phyloP scores from a whole-genome alignment of 2,113 vertebrate genomes.

The Ardeotis arabs region DNA sequence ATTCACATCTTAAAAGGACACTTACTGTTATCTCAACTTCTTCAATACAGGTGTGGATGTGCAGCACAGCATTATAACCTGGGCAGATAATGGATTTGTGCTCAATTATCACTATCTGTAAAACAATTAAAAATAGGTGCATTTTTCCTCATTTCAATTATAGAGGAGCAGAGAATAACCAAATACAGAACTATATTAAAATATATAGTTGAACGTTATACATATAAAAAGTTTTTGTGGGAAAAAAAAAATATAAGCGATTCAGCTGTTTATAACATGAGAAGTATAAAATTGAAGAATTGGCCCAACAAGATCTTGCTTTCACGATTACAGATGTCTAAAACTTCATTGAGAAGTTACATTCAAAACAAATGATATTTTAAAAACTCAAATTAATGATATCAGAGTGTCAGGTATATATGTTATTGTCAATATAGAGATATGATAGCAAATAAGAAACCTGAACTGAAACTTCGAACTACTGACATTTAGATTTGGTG shows the following conservation, averaged over 20 bases:
- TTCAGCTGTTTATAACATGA: not conserved
- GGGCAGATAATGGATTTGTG: constrained; percentile 99
- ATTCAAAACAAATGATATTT: not conserved
- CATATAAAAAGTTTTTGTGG: not conserved
- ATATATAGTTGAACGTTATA: not conserved
- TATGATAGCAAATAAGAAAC: not conserved
- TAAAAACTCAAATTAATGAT: not conserved
- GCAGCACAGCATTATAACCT: constrained; percentile 97
- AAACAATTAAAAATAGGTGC: constrained; percentile 45
- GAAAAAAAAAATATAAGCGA: not conserved
- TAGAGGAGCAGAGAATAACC: not conserved
- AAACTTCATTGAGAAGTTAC: not conserved
- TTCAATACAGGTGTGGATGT: constrained; percentile 99
- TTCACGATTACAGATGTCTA: not conserved
- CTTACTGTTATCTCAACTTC: constrained; percentile 98
- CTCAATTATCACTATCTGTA: constrained; percentile 98
- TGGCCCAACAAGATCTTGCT: not conserved
- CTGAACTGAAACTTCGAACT: not conserved
- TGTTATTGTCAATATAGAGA: not conserved
- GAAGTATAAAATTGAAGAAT: not conserved
- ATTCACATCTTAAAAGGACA: not conserved
- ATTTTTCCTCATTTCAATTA: not conserved
- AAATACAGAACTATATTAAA: not conserved
- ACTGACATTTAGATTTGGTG: not conserved
- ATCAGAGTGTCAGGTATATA: not conserved